Evolutionary conservation across 2,888 invertebrate genomes (phyloP).

Genomic region (Agapetus fuscipes): DNA sequence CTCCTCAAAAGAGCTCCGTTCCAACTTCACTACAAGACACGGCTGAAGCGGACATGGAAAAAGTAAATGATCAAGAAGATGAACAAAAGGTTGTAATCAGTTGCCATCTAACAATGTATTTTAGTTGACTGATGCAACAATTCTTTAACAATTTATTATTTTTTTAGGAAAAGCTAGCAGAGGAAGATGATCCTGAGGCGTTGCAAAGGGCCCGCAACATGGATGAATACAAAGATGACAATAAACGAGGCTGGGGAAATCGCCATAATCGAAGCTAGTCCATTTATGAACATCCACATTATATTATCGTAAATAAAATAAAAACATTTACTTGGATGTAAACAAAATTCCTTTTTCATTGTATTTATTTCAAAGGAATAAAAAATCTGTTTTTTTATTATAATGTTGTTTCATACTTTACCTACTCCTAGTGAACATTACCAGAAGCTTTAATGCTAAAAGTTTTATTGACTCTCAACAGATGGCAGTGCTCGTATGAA

Average conservation of each 20-base stretch:
- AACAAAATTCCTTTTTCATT: not conserved
- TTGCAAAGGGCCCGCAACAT: slow-evolving; percentile 55
- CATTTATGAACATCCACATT: not conserved
- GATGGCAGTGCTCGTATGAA: too few relatives aligned
- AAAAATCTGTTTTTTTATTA: too few relatives aligned
- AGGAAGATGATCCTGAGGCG: slow-evolving; percentile 64
- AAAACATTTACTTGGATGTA: not conserved
- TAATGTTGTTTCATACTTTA: too few relatives aligned
- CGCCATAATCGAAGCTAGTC: slow-evolving; percentile 65
- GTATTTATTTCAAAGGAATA: not conserved
- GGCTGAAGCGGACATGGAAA: slow-evolving; percentile 13
- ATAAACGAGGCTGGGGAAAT: slow-evolving; percentile 82
- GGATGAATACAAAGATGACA: slow-evolving; percentile 85
- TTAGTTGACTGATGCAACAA: too few relatives aligned
- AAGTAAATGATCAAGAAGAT: slow-evolving; percentile 22
- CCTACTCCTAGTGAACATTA: not conserved
- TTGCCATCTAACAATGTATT: too few relatives aligned
- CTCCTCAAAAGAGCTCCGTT: slow-evolving; percentile 6
- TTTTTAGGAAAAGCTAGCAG: slow-evolving; percentile 48
- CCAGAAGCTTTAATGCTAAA: too few relatives aligned
- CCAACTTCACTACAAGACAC: slow-evolving; percentile 11
- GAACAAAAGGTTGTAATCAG: slow-evolving; percentile 14
- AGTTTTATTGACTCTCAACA: too few relatives aligned
- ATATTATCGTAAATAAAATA: not conserved
- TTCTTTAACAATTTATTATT: too few relatives aligned